Conservation (phyloP, 1,140 invertebrate species). For the Lucilia cuprina region DNA sequence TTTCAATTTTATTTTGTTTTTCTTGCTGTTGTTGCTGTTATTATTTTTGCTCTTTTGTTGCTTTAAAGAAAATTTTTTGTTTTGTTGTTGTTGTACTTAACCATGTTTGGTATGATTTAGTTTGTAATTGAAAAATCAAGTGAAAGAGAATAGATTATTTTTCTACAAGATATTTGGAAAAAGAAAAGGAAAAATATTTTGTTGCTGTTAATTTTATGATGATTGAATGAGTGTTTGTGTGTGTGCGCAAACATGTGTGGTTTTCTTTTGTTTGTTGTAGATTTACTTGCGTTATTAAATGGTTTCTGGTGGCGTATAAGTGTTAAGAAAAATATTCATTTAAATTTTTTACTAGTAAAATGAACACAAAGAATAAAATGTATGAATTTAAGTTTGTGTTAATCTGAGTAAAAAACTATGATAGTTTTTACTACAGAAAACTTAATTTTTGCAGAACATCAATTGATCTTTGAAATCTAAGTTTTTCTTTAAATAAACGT, state of each 20-base stretch:
- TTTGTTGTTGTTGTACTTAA: neutral
- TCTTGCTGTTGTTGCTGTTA: neutral
- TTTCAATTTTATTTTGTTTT: neutral
- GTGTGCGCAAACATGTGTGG: neutral
- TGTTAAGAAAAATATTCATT: neutral
- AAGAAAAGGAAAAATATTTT: neutral
- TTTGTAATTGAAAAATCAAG: conserved; percentile 22
- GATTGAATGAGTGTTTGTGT: neutral
- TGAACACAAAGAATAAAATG: too few relatives aligned
- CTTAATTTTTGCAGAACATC: too few relatives aligned
- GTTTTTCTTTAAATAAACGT: too few relatives aligned
- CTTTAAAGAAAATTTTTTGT: neutral
- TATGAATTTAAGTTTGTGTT: too few relatives aligned
- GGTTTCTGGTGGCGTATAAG: neutral
- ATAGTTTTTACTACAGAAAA: too few relatives aligned
- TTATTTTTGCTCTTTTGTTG: too few relatives aligned
- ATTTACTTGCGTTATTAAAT: neutral
- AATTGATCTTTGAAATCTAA: too few relatives aligned
- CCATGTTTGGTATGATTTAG: conserved; percentile 27
- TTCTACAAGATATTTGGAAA: neutral
- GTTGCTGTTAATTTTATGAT: too few relatives aligned
- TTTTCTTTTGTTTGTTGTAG: neutral
- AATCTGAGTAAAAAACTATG: too few relatives aligned
- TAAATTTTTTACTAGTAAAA: too few relatives aligned
- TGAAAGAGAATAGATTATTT: neutral